Conservation (phyloP, 2,888 invertebrate genomes). For the Nemotelus pantherinus region DNA sequence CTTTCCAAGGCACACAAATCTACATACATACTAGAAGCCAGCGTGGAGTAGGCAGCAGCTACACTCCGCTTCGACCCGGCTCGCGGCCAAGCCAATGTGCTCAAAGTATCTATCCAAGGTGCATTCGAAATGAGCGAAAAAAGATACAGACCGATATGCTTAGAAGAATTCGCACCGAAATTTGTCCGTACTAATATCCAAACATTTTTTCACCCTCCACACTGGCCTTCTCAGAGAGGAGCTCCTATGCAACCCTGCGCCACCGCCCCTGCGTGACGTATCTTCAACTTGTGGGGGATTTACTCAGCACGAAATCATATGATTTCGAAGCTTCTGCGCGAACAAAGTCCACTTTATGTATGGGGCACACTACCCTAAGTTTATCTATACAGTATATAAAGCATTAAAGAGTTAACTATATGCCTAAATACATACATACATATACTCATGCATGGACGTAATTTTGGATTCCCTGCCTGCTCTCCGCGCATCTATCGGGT, state of each 20-base stretch:
- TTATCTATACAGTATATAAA: neutral
- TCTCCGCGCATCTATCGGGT: neutral
- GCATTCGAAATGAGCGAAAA: too few relatives aligned
- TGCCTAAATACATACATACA: neutral
- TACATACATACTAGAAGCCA: too few relatives aligned
- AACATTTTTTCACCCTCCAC: too few relatives aligned
- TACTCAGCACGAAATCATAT: conserved; percentile 37
- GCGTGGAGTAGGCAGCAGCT: too few relatives aligned
- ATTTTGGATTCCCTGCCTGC: neutral
- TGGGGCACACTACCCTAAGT: conserved; percentile 24
- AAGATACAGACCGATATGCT: too few relatives aligned
- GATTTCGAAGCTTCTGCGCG: conserved; percentile 43
- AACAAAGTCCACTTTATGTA: conserved; percentile 27
- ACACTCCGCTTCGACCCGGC: too few relatives aligned
- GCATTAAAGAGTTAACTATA: neutral
- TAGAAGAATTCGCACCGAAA: too few relatives aligned
- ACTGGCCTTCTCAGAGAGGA: neutral
- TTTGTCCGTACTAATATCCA: too few relatives aligned
- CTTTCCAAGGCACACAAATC: neutral
- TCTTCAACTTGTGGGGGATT: conserved; percentile 11
- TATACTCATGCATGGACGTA: neutral
- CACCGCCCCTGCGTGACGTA: neutral
- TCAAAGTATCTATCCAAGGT: too few relatives aligned
- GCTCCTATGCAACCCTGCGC: neutral
- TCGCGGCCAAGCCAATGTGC: too few relatives aligned